Evolutionary conservation across 2,113 vertebrate species (phyloP).

Genomic region (Larimichthys polyactis): DNA sequence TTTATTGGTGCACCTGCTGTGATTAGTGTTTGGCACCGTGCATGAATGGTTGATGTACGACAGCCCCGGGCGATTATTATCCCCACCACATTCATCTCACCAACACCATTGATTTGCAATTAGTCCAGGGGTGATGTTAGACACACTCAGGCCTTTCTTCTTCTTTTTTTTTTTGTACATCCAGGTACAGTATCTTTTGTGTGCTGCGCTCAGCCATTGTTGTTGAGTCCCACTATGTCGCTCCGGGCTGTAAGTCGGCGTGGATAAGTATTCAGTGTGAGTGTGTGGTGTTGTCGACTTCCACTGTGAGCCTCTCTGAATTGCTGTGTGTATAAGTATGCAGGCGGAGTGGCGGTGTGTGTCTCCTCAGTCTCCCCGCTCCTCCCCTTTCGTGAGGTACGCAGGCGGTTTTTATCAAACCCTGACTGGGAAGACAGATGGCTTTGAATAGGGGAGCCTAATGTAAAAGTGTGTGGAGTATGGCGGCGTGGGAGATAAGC

Average conservation of each 20-base stretch:
- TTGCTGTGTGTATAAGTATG: slow-evolving; percentile 68
- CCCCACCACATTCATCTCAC: slow-evolving; percentile 64
- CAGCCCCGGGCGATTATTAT: slow-evolving; percentile 61
- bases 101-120: slow-evolving; percentile 77
- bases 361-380: slow-evolving; percentile 54
- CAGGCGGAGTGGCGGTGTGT: slow-evolving; percentile 58
- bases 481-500: slow-evolving; percentile 81
- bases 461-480: slow-evolving; percentile 85
- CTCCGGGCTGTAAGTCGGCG: slow-evolving; percentile 58
- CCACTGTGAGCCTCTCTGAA: slow-evolving; percentile 53
- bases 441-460: slow-evolving; percentile 77
- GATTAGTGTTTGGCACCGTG: slow-evolving; percentile 62
- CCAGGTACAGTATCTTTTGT: slow-evolving; percentile 55
- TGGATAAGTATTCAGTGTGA: slow-evolving; percentile 64
- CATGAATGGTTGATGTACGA: slow-evolving; percentile 62
- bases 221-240: slow-evolving; percentile 60
- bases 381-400: slow-evolving; percentile 60
- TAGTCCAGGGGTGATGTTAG: slow-evolving; percentile 68
- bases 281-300: slow-evolving; percentile 55
- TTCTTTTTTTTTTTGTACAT: not conserved
- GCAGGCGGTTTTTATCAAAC: slow-evolving; percentile 80
- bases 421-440: slow-evolving; percentile 84
- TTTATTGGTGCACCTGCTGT: slow-evolving; percentile 39
- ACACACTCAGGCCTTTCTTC: slow-evolving; percentile 44
- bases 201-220: slow-evolving; percentile 49